These are phyloP conservation scores for Micrasema minimum DNA, from an alignment of 1,140 invertebrate species.

Conservation along the genomic window DNA sequence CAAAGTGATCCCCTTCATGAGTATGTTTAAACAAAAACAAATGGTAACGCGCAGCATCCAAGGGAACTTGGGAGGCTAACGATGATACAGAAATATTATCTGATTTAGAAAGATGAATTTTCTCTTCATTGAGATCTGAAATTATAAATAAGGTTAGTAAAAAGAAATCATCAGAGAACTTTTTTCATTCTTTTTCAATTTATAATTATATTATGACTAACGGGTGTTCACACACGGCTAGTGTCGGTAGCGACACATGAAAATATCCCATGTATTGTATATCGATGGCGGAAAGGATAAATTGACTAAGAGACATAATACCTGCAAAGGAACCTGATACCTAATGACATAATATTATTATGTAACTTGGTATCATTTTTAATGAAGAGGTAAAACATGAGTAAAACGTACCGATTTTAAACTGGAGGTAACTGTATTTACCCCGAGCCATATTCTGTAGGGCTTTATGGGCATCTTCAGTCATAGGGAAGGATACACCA, in stretches of 20 bases:
- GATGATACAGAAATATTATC: conserved; percentile 70
- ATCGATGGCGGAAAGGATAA: too few species aligned
- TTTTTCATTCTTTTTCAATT: conserved; percentile 1
- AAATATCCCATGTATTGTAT: too few species aligned
- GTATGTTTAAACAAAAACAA: conserved; percentile 91
- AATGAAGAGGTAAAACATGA: too few species aligned
- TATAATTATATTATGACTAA: too few species aligned
- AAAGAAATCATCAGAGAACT: too few species aligned
- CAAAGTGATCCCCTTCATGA: conserved; percentile 89
- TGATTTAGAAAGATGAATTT: conserved; percentile 78
- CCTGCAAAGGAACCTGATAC: too few species aligned
- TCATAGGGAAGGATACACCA: conserved; percentile 93
- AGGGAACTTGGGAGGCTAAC: conserved; percentile 81
- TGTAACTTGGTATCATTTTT: too few species aligned
- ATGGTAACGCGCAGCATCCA: conserved; percentile 90
- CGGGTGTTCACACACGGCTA: too few species aligned
- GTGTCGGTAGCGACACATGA: too few species aligned
- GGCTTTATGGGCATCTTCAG: conserved; percentile 80
- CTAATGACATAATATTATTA: too few species aligned
- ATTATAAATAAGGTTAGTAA: conserved; percentile 45
- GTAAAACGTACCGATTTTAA: conserved; percentile 77
- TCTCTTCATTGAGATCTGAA: conserved; percentile 79
- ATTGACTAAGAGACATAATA: too few species aligned
- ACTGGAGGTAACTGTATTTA: conserved; percentile 79
- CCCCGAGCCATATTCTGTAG: conserved; percentile 75